Conservation (phyloP, 2,888 invertebrate species). For the Alsophila aescularia region DNA sequence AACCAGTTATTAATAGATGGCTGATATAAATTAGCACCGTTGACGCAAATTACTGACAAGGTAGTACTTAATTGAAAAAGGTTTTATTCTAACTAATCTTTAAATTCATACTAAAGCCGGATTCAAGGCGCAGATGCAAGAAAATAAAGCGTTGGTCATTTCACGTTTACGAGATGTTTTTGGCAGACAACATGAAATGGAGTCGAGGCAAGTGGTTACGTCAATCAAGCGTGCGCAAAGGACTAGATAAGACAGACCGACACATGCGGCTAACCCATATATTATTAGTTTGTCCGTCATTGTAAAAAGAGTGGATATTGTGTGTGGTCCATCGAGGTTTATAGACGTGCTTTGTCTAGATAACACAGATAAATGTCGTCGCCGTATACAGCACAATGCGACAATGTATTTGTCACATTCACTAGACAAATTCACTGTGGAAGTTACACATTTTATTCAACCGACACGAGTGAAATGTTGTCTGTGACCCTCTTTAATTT, state of each 20-base stretch:
- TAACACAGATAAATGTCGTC: slow-evolving; percentile 83
- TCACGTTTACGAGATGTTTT: slow-evolving; percentile 49
- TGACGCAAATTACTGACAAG: slow-evolving; percentile 20
- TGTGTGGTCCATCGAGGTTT: slow-evolving; percentile 83
- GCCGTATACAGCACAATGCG: slow-evolving; percentile 76
- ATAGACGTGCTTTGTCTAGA: slow-evolving; percentile 81
- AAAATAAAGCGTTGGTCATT: slow-evolving; percentile 31
- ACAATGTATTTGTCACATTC: slow-evolving; percentile 77
- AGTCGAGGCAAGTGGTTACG: slow-evolving; percentile 55
- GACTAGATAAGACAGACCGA: slow-evolving; percentile 68
- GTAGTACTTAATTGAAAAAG: slow-evolving; percentile 16
- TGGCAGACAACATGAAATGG: slow-evolving; percentile 54
- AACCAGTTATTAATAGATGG: slow-evolving; percentile 14
- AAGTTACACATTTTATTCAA: slow-evolving; percentile 57
- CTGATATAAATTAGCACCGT: slow-evolving; percentile 20
- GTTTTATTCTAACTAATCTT: slow-evolving; percentile 9
- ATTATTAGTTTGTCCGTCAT: slow-evolving; percentile 75
- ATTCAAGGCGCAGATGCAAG: background rate
- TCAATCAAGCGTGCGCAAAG: slow-evolving; percentile 65
- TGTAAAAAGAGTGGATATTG: slow-evolving; percentile 76
- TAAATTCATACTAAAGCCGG: background rate
- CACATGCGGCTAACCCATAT: slow-evolving; percentile 72
- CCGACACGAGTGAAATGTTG: slow-evolving; percentile 48
- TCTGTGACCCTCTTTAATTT: slow-evolving; percentile 43
- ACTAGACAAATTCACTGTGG: slow-evolving; percentile 73